Percentiles rank a stretch among this genome's conserved stretches.
phyloP scores from a whole-genome alignment of 2,888 invertebrate species.

The Ashinkailepas kermadecensis region DNA sequence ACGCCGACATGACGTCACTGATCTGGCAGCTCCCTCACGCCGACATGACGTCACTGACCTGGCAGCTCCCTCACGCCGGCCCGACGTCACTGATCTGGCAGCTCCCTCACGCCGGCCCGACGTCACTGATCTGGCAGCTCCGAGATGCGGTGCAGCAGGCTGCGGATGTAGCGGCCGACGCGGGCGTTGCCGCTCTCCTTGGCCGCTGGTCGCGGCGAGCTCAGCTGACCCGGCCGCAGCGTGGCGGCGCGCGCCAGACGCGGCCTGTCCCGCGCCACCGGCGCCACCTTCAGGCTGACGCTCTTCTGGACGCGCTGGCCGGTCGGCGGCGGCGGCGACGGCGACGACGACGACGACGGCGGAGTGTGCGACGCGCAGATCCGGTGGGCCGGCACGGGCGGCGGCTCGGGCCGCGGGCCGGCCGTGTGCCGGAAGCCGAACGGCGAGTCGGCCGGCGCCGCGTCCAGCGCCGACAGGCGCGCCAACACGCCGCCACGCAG shows the following conservation, averaged over 20 bases:
- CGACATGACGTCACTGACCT: not conserved
- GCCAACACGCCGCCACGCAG: not conserved
- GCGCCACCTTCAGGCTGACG: not conserved
- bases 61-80: not conserved
- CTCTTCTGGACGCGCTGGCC: not conserved
- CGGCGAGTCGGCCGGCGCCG: not conserved
- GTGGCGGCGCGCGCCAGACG: not conserved
- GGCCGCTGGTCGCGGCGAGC: not conserved
- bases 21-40: too few species aligned
- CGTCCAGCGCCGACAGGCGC: not conserved
- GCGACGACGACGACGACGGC: not conserved
- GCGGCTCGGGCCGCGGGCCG: not conserved
- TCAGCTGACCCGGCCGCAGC: not conserved
- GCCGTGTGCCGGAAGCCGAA: not conserved
- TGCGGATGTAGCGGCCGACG: not conserved
- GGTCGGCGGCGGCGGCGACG: not conserved
- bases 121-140: not conserved
- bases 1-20: not conserved
- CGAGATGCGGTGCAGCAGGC: not conserved
- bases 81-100: not conserved
- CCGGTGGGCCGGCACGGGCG: not conserved
- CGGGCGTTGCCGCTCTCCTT: slow-evolving; percentile 13
- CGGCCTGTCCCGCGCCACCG: not conserved
- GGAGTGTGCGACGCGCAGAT: not conserved
- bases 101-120: not conserved